A percentile compares a stretch with the other conserved stretches of the same genome.
Conservation (phyloP, 1,140 invertebrate species). For the Radopholus similis region DNA sequence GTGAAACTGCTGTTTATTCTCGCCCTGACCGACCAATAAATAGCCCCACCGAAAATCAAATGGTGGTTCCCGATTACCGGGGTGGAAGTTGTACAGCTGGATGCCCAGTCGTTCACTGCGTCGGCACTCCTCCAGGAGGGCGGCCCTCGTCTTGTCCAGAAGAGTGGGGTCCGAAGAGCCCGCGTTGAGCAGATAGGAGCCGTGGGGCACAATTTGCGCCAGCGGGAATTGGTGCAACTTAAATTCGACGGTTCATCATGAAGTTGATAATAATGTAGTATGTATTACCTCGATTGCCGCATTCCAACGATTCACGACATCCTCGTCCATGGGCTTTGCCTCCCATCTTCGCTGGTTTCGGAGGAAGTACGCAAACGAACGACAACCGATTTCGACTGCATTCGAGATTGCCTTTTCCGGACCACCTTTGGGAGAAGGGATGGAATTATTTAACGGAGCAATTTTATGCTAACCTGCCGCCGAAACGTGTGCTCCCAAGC, state of each 20-base stretch:
- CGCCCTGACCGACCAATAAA: too few species aligned
- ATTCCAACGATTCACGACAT: conserved; percentile 61
- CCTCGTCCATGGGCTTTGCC: conserved; percentile 62
- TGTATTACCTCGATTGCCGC: conserved; percentile 53
- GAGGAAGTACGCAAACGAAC: conserved; percentile 64
- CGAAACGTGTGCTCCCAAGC: conserved; percentile 61
- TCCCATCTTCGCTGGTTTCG: conserved; percentile 63
- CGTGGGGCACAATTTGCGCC: conserved; percentile 62
- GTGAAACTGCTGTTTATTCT: too few species aligned
- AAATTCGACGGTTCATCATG: background rate
- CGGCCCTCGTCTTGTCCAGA: conserved; percentile 62
- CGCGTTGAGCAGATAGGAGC: conserved; percentile 65
- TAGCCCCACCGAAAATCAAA: too few species aligned
- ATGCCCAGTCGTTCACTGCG: conserved; percentile 64
- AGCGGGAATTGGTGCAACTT: conserved; percentile 27
- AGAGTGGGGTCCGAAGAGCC: conserved; percentile 63
- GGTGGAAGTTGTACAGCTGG: conserved; percentile 65
- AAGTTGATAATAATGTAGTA: conserved; percentile 30
- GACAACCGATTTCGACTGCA: conserved; percentile 58
- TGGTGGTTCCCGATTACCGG: conserved; percentile 57
- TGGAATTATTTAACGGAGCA: conserved; percentile 65
- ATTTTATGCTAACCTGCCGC: conserved; percentile 61
- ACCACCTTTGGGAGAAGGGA: conserved; percentile 24
- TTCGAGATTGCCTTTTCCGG: conserved; percentile 46
- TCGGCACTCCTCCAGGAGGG: conserved; percentile 64